phyloP scores from a whole-genome alignment of 2,113 vertebrate genomes.

The Poeciliopsis turrubarensis region DNA sequence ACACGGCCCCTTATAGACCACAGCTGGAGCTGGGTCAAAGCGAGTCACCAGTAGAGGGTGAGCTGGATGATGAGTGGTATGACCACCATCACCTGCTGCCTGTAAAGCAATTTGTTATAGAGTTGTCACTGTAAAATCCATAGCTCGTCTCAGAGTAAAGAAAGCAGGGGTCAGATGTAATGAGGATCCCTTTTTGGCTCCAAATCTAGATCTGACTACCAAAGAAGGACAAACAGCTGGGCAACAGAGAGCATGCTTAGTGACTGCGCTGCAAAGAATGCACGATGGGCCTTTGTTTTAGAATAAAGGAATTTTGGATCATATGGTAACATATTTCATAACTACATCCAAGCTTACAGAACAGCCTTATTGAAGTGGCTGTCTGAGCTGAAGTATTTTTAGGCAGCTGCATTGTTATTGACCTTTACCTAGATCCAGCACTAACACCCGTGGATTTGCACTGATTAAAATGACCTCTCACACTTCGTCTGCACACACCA shows the following conservation, averaged over 20 bases:
- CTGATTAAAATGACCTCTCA: conserved; percentile 63
- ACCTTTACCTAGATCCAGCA: conserved; percentile 57
- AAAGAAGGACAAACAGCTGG: conserved; percentile 64
- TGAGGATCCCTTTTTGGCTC: conserved; percentile 48
- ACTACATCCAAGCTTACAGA: background rate
- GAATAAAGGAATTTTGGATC: background rate
- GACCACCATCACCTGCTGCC: conserved; percentile 67
- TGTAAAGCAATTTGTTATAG: conserved; percentile 77
- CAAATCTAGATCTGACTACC: conserved; percentile 56
- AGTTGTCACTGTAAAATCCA: conserved; percentile 76
- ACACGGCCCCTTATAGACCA: conserved; percentile 56
- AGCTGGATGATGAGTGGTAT: conserved; percentile 51
- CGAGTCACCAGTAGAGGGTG: conserved; percentile 37
- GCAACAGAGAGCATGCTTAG: background rate
- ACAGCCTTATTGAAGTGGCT: conserved; percentile 8
- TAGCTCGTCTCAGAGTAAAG: conserved; percentile 66
- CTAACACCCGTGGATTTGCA: conserved; percentile 64
- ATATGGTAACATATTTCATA: background rate
- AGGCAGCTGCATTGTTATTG: conserved; percentile 56
- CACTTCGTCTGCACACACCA: conserved; percentile 6
- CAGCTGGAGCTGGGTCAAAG: conserved; percentile 70
- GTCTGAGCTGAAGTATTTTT: conserved; percentile 54
- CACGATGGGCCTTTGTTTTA: background rate
- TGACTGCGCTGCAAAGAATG: background rate
- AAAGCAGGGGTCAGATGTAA: conserved; percentile 72